Evolutionary conservation across 2,797 vertebrate species (phyloP).

Genomic region (Natrix natrix): DNA sequence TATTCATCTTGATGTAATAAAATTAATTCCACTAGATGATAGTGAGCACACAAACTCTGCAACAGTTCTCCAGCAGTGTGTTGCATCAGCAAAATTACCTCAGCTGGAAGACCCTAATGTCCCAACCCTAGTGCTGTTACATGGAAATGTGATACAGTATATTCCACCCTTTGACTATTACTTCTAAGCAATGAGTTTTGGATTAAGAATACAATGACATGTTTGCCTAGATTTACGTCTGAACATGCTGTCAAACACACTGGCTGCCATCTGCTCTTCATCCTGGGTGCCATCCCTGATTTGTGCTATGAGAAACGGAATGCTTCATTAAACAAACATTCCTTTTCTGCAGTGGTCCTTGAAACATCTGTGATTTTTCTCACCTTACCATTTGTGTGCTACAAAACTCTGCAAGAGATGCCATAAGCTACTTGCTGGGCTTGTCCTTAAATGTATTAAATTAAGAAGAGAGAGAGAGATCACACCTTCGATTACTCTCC

Average conservation of each 20-base stretch:
- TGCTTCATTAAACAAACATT: not conserved
- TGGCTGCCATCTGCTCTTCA: conserved; percentile 4
- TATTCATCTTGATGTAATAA: not conserved
- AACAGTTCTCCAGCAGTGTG: not conserved
- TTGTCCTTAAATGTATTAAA: not conserved
- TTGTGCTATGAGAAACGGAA: not conserved
- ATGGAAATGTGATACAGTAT: not conserved
- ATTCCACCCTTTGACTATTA: not conserved
- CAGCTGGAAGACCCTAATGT: not conserved
- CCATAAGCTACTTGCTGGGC: not conserved
- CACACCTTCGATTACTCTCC: not conserved
- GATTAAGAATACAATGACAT: not conserved
- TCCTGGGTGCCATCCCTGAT: conserved; percentile 1
- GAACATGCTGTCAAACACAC: conserved; percentile 12
- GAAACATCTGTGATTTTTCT: not conserved
- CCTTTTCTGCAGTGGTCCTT: not conserved
- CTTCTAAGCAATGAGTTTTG: not conserved
- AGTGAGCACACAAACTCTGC: not conserved
- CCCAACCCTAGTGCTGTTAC: not conserved
- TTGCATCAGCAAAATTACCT: too few relatives aligned
- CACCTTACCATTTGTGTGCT: not conserved
- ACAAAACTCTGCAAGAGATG: not conserved
- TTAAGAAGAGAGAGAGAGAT: conserved; percentile 21
- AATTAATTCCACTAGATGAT: not conserved
- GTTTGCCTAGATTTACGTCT: not conserved